Conservation (phyloP, 2,797 vertebrate species). For the Callimico goeldii region DNA sequence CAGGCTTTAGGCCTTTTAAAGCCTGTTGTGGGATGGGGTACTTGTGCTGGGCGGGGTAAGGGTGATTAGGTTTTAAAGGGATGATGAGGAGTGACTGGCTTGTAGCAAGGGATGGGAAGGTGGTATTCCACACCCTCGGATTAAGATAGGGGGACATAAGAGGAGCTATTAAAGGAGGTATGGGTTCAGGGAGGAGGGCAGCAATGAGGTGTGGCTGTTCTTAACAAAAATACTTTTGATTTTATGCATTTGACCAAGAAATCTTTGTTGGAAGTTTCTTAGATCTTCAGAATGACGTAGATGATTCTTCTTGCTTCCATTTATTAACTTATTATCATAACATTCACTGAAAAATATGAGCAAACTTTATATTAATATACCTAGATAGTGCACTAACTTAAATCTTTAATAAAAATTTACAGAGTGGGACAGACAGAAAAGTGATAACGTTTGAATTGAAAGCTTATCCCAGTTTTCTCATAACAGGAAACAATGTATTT, state of each 20-base stretch:
- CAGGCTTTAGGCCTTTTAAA: too few species aligned
- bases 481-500: slow-evolving; percentile 41
- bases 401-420: slow-evolving; percentile 69
- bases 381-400: slow-evolving; percentile 45
- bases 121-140: too few species aligned
- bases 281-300: slow-evolving; percentile 50
- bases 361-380: slow-evolving; percentile 58
- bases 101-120: too few species aligned
- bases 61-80: too few species aligned
- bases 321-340: slow-evolving; percentile 63
- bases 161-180: too few species aligned
- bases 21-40: too few species aligned
- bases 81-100: too few species aligned
- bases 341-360: slow-evolving; percentile 41
- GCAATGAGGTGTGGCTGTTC: too few species aligned
- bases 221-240: slow-evolving; percentile 39
- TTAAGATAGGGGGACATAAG: too few species aligned
- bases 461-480: slow-evolving; percentile 21
- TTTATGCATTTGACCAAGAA: slow-evolving; percentile 31
- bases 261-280: slow-evolving; percentile 44
- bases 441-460: slow-evolving; percentile 57
- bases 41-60: too few species aligned
- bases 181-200: too few species aligned
- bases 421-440: slow-evolving; percentile 24
- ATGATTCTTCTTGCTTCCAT: slow-evolving; percentile 42